Conservation (phyloP, 2,888 invertebrate genomes). For the Nudaria mundana region DNA sequence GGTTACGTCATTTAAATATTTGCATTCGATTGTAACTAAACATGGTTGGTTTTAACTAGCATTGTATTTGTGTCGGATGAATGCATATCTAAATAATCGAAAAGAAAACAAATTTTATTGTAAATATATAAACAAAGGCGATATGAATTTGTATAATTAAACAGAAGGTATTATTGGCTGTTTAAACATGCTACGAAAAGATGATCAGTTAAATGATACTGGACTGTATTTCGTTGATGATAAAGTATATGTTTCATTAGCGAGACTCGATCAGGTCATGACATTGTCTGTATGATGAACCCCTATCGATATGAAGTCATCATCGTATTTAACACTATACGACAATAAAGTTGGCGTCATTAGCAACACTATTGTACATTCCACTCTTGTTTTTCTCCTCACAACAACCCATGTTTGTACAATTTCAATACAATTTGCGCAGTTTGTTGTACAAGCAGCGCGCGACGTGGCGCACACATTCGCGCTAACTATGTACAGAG, state of each 20-base stretch:
- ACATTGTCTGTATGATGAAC: slow-evolving; percentile 54
- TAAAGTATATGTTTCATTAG: slow-evolving; percentile 23
- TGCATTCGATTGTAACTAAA: slow-evolving; percentile 45
- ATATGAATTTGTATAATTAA: slow-evolving; percentile 9
- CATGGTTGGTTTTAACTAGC: slow-evolving; percentile 35
- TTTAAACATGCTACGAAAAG: slow-evolving; percentile 8
- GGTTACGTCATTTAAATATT: slow-evolving; percentile 50
- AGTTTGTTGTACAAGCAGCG: slow-evolving; percentile 49
- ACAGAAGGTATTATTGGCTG: slow-evolving; percentile 11
- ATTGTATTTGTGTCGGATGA: too few relatives aligned
- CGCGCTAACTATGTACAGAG: slow-evolving; percentile 16
- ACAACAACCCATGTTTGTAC: slow-evolving; percentile 66
- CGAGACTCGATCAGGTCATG: slow-evolving; percentile 44
- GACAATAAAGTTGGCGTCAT: slow-evolving; percentile 53
- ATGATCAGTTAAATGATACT: slow-evolving; percentile 6
- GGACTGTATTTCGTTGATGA: slow-evolving; percentile 13
- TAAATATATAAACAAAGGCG: slow-evolving; percentile 5
- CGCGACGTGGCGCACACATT: slow-evolving; percentile 35
- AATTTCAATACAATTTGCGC: slow-evolving; percentile 68
- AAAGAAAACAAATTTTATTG: too few relatives aligned
- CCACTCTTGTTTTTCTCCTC: slow-evolving; percentile 55
- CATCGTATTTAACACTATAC: slow-evolving; percentile 44
- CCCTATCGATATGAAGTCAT: slow-evolving; percentile 61
- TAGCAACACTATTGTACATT: slow-evolving; percentile 53
- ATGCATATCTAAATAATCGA: neutral